phyloP scores from a whole-genome alignment of 2,797 vertebrate species.

The Spondyliosoma cantharus region DNA sequence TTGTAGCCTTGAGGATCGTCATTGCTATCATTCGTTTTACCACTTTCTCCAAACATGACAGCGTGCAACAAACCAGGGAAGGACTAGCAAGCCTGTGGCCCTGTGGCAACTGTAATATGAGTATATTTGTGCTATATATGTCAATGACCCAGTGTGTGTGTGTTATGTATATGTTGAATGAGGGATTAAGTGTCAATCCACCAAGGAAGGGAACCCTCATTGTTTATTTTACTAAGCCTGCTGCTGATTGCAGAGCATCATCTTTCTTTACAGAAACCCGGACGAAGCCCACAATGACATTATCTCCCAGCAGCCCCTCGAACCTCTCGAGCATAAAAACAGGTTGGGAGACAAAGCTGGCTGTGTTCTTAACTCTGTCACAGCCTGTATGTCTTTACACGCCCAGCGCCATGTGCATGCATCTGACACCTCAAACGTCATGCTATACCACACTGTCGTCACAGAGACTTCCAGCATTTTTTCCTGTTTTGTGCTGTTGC shows the following conservation, averaged over 20 bases:
- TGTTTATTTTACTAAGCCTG: slow-evolving; percentile 63
- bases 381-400: slow-evolving; percentile 19
- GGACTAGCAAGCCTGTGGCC: neutral
- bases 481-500: slow-evolving; percentile 9
- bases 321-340: slow-evolving; percentile 8
- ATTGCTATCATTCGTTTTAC: neutral
- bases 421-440: slow-evolving; percentile 25
- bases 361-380: slow-evolving; percentile 11
- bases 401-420: neutral
- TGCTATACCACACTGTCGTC: neutral
- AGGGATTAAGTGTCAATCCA: slow-evolving; percentile 23
- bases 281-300: slow-evolving; percentile 12
- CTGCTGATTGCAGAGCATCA: slow-evolving; percentile 55
- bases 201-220: slow-evolving; percentile 36
- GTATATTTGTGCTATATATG: neutral
- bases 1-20: neutral
- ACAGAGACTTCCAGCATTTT: neutral
- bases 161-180: neutral
- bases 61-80: neutral
- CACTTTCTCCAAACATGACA: neutral
- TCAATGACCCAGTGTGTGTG: neutral
- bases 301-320: slow-evolving; percentile 43
- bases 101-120: slow-evolving; percentile 11
- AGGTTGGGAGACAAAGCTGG: slow-evolving; percentile 14
- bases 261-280: slow-evolving; percentile 43